Base-by-base conservation (phyloP, 2,797 vertebrate genomes). In the Macroramphosus scolopax region DNA sequence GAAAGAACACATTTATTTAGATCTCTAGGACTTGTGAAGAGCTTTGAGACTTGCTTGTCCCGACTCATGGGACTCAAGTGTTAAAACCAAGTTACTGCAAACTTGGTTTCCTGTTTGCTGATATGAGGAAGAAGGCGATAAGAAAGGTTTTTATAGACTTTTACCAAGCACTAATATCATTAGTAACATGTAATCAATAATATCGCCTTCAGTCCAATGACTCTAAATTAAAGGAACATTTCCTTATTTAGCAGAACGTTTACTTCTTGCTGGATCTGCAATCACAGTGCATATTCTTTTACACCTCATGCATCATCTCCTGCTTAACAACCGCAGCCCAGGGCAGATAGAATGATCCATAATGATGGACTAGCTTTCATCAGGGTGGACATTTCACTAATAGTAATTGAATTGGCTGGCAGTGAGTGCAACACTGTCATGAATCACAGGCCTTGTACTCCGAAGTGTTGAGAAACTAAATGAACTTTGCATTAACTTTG, bases 301-400 rank as follows among this genome's bases (percentile, higher is more conserved):
- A 32, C 17, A 4, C 15, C 13, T 41, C 33, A 17, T 17, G 10
- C 24, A 44, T 43, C 14, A 8, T 45, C 11, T 51, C 47, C 17
- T 42, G 52, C 34, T 42, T 67, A 46, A 65, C 17, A 44, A 16
- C 24, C 43, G 29, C 18, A 50, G 57, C 54, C 50, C 32, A 24
- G 32, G 31, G 57, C 51, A 29, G 41, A 32, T 28, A 48, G 40
- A 63, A 45, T 18, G 53, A 72, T 69, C 67, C 44, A 72, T 62
- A 49, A 32, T 49, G 28, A 55, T 53, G 17, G 40, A 63, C 8
- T 17, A 38, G 2, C n/a, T n/a, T n/a, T n/a, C n/a, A 51, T 56
- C 45, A 28, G 31, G 37, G 55, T 44, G 25, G 47, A 66, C 47
- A 58, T 53, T 67, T 69, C 3, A 1, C 8, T 47, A 46, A 61